Percentiles rank a stretch among this genome's conserved stretches.
Evolutionary conservation across 2,113 vertebrate species (phyloP).

Genomic region (Bubo scandiacus): DNA sequence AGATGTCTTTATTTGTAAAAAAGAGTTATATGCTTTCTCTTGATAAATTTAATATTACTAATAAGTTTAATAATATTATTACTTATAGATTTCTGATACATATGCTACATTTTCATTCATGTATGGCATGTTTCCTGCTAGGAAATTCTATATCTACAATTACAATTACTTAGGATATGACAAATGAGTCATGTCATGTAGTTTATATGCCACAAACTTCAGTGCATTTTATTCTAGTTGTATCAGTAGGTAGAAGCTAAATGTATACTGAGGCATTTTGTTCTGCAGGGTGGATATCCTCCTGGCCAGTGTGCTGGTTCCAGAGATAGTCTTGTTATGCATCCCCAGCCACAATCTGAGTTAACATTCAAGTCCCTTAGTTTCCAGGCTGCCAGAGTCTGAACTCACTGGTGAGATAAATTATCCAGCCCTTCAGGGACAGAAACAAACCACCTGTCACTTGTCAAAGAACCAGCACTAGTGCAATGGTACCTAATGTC

Average conservation of each 20-base stretch:
- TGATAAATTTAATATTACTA: background rate
- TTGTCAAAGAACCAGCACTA: background rate
- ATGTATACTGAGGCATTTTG: background rate
- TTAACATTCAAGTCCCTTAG: slow-evolving; percentile 4
- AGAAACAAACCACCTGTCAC: slow-evolving; percentile 17
- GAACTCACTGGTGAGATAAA: slow-evolving; percentile 21
- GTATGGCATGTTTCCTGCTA: background rate
- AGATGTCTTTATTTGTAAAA: background rate
- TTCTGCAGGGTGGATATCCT: background rate
- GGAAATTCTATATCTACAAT: background rate
- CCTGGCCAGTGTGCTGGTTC: background rate
- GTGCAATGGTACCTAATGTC: background rate
- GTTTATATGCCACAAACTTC: background rate
- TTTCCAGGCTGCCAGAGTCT: background rate
- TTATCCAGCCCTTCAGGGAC: background rate
- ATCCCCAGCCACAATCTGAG: background rate
- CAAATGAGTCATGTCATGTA: background rate
- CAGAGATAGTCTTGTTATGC: slow-evolving; percentile 5
- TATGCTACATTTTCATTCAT: background rate
- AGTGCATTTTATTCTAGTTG: background rate
- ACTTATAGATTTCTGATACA: background rate
- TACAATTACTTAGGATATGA: background rate
- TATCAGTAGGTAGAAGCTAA: background rate
- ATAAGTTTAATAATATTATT: background rate
- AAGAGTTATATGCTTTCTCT: background rate